phyloP scores from a whole-genome alignment of 2,113 vertebrate genomes.

The Corvus hawaiiensis region DNA sequence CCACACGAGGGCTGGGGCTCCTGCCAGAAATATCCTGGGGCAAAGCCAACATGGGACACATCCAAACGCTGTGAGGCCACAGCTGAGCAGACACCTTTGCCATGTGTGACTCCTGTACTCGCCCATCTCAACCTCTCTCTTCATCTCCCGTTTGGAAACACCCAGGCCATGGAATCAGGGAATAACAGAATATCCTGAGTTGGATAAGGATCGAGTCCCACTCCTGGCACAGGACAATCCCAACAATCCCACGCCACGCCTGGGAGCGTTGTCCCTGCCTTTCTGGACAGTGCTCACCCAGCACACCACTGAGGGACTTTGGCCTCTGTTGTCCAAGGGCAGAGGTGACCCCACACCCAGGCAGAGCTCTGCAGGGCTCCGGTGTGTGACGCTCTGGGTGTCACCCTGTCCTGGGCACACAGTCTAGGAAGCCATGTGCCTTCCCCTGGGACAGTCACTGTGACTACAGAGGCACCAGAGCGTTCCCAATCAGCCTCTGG shows the following conservation, averaged over 20 bases:
- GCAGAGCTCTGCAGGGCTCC: not conserved
- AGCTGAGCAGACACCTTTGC: not conserved
- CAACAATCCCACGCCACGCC: not conserved
- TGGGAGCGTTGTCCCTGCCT: too few species aligned
- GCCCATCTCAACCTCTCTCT: rapidly evolving
- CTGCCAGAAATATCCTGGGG: not conserved
- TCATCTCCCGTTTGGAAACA: not conserved
- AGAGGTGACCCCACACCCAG: not conserved
- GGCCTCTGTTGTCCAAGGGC: not conserved
- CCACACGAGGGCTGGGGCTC: not conserved
- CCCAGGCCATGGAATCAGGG: not conserved
- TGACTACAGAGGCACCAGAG: not conserved
- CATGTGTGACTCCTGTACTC: not conserved
- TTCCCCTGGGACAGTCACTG: not conserved
- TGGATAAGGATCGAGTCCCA: not conserved
- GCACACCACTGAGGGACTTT: not conserved
- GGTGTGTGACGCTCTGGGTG: not conserved
- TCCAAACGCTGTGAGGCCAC: not conserved
- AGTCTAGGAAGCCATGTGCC: not conserved
- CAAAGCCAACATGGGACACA: not conserved
- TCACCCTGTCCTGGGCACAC: not conserved
- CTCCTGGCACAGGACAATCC: not conserved
- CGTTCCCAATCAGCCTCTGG: not conserved
- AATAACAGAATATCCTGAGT: not conserved
- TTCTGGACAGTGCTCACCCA: not conserved